Evolutionary conservation across 2,797 vertebrate species (phyloP).

Genomic region (Pteronotus mesoamericanus): DNA sequence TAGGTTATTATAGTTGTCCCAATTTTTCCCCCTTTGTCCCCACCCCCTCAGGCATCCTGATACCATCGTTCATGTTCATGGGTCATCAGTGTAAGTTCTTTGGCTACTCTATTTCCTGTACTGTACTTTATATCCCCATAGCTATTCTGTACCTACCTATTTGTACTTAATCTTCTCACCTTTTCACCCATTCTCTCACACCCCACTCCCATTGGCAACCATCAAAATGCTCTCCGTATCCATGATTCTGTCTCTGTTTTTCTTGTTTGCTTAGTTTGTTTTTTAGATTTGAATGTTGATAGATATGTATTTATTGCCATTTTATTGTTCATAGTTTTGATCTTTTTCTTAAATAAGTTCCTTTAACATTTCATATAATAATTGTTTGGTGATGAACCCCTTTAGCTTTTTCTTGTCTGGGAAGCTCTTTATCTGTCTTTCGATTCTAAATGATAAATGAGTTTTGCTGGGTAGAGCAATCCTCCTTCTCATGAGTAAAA

Average conservation of each 20-base stretch:
- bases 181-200: not conserved
- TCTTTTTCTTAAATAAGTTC: not conserved
- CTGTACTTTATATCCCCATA: no score
- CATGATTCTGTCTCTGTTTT: not conserved
- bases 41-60: not conserved
- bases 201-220: not conserved
- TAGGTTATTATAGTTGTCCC: not conserved
- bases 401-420: not conserved
- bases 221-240: not conserved
- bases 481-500: no score
- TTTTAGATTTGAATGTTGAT: not conserved
- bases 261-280: not conserved
- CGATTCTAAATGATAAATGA: no score
- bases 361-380: not conserved
- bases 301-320: not conserved
- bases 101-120: no score
- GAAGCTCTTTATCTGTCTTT: not conserved
- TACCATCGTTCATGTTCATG: no score
- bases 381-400: not conserved
- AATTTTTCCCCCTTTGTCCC: not conserved
- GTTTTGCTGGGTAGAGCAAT: no score
- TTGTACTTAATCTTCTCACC: not conserved
- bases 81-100: no score
- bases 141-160: not conserved
- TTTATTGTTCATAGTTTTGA: not conserved